Evolutionary conservation across 2,888 invertebrate genomes (phyloP), one percentile per base, ranked within the genome.

Genomic region (Molanna angustata): DNA sequence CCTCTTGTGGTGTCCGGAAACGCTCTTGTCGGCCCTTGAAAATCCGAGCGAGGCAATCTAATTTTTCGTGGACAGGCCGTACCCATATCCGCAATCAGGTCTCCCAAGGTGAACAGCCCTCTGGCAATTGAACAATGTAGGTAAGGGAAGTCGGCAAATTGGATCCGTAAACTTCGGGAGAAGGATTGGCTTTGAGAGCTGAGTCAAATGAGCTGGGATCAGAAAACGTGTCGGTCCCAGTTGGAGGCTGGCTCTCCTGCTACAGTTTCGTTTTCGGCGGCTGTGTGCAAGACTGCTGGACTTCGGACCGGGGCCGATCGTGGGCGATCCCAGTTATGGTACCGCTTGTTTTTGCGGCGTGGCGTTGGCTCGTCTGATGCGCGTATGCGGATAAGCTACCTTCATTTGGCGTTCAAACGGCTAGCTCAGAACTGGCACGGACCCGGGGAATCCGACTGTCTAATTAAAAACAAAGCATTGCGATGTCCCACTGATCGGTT

Each of bases 71-170:
- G 58, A 61, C 61, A 60, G 56, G 56, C 50, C 80, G 82, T 83
- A 83, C 82, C 80, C 77, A 82, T 81, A 83, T 81, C 83, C 82
- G 82, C 83, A 84, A 79, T 79, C 83, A 83, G 84, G 83, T 85
- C 81, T 84, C 27, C 83, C 83, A 80, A 83, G 83, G 82, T 82
- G 73, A 80, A 75, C 73, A 80, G 79, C 80, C 80, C 82, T 79
- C 80, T 78, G 80, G 80, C 78, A 75, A 78, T 79, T 75, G 79
- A 81, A 73, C 76, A 82, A 83, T 80, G 80, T 80, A 80, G 80
- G 76, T 79, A 80, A 81, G 80, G 78, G 79, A 82, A 81, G 80
- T 81, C 79, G 80, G 79, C 81, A 84, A 83, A 79, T 74, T 79
- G 71, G 80, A 82, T 77, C 76, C 74, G 76, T 76, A 76, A 27